Evolutionary conservation across 2,797 vertebrate genomes (phyloP), one percentile per base, ranked within the genome.

Genomic region (Xerus rutilus): DNA sequence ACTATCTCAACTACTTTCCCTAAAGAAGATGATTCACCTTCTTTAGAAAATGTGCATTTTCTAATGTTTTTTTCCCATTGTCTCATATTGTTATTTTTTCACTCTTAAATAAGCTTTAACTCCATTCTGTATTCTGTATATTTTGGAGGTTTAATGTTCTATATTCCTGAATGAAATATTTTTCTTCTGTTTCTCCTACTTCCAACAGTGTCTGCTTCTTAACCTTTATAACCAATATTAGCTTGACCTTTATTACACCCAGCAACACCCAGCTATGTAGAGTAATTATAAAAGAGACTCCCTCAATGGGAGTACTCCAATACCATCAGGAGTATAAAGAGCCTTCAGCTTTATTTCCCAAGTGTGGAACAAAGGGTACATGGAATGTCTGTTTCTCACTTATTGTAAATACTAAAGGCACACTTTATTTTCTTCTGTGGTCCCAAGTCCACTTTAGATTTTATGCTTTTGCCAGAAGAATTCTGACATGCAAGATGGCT

Each of bases 401-500:
- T 92, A 72, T 23, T 92, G 85, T 20, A 94, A 72, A 94, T 59
- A 35, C 57, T 7, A 86, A 93, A 70, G 32, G 45, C 84, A 88
- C 28, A 52, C 65, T 87, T 57, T 70, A 83, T 86, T 92, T 97
- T 92, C 69, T 88, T 93, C 43, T 88, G 28, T 54, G 59, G 84
- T 79, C 73, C 28, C 87, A 89, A 25, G 12, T 94, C 62, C 65
- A 86, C 87, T 95, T 95, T 62, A 49, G 21, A 59, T 84, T 89
- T 91, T 93, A 43, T 52, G n/a, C 49, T 83, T 93, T 97, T 0
- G 0, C 72, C 4, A 72, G 43, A 92, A 79, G 47, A 93, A 92
- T 93, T 92, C 43, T 83, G 85, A 97, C 28, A 62, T 96, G 82
- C 78, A 93, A 2, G 67, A 77, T 90, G 70, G 32, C 57, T 94